phyloP scores from a whole-genome alignment of 2,113 vertebrate genomes.

The Onychostruthus taczanowskii region DNA sequence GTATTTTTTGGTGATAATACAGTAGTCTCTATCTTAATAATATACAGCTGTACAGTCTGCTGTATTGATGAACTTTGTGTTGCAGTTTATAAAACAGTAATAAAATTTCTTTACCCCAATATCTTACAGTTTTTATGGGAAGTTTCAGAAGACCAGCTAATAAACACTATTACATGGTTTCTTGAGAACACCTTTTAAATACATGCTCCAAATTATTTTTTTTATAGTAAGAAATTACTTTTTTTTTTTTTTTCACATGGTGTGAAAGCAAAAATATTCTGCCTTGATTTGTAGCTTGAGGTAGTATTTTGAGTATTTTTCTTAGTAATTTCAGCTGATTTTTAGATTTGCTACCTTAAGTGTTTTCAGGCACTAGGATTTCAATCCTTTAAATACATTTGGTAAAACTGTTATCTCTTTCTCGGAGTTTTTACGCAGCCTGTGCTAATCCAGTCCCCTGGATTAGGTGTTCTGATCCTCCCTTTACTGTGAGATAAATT shows the following conservation, averaged over 20 bases:
- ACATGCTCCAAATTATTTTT: background rate
- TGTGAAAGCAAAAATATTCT: background rate
- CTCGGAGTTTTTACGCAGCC: background rate
- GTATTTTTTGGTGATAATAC: background rate
- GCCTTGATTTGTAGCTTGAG: background rate
- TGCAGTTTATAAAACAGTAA: background rate
- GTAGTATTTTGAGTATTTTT: background rate
- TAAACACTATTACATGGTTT: background rate
- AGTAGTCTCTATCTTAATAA: background rate
- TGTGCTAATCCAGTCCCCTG: background rate
- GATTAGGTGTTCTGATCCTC: constrained; percentile 25
- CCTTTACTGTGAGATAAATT: background rate
- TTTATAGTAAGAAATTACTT: background rate
- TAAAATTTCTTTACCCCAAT: background rate
- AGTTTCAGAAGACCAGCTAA: background rate
- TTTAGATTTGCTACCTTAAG: background rate
- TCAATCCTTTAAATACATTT: background rate
- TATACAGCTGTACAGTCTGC: background rate
- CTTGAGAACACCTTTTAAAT: background rate
- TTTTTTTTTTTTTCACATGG: background rate
- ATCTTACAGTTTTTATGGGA: background rate
- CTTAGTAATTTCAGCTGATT: background rate
- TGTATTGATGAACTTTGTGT: background rate
- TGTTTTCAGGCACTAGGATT: background rate
- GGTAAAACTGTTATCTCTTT: background rate